These are phyloP conservation scores for Macropus fuliginosus DNA, from an alignment of 2,797 vertebrate species.

Conservation along the genomic window DNA sequence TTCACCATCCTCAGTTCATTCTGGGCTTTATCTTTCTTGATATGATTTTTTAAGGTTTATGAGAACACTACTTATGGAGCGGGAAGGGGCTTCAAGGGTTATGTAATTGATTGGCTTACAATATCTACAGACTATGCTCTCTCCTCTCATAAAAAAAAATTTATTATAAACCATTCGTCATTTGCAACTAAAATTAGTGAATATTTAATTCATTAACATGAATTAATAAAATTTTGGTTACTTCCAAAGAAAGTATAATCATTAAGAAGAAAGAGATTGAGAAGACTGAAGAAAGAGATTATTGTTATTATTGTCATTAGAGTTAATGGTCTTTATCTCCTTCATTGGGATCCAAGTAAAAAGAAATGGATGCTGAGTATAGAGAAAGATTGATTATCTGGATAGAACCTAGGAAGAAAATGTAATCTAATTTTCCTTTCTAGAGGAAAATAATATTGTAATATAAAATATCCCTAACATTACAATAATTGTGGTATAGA, in stretches of 20 bases:
- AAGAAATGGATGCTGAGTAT: background rate
- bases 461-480: conserved; percentile 31
- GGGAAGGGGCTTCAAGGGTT: background rate
- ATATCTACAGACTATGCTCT: background rate
- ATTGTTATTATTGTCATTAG: background rate
- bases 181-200: background rate
- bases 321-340: background rate
- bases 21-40: background rate
- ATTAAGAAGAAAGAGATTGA: background rate
- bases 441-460: background rate
- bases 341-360: background rate
- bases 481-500: background rate
- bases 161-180: background rate
- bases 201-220: background rate
- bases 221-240: conserved; percentile 14
- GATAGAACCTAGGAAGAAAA: conserved; percentile 15
- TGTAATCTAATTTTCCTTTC: background rate
- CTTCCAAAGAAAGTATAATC: conserved; percentile 38
- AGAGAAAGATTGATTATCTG: conserved; percentile 26
- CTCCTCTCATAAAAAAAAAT: background rate
- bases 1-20: background rate
- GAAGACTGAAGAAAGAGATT: background rate
- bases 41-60: background rate
- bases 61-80: background rate
- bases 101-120: background rate